Base-by-base conservation (phyloP, 2,797 vertebrate species). In the Pangasius macronema region DNA sequence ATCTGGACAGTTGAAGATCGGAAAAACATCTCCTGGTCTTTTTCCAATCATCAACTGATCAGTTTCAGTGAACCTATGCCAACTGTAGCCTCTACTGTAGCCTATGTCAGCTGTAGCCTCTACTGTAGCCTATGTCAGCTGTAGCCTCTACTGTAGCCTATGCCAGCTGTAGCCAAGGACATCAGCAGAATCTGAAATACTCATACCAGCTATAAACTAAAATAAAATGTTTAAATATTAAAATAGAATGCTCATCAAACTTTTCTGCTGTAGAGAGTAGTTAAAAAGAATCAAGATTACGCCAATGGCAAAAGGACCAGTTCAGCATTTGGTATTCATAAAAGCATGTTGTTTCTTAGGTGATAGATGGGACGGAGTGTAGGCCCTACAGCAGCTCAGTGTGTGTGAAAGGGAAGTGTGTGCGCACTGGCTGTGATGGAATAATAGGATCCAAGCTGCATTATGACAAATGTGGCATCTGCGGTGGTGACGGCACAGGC, bases 371-470 rank as follows among this genome's bases (percentile, higher is more conserved):
- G 46, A 99, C 98, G 0, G 98, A 99, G 91, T 99, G 98, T 84
- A 95, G 98, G 2, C 98, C 98, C 0, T 96, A 97, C 93, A 99
- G 98, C 92, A 98, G 98, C 90, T 99, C 98, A 0, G 96, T 99
- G 61, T 99, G 98, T 0, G 98, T 99, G 82, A 97, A 96, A 86
- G 98, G 98, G 20, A 98, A 97, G 86, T 99, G 98, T 61, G 94
- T 99, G 2, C 95, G 97, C 0, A 99, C 98, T 0, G 98, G 98
- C 77, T 99, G 98, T 0, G 98, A 99, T 0, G 96, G 97, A 87
- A 98, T 99, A 93, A 99, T 99, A 0, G 98, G 98, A 27, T 99
- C 98, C 68, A 99, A 97, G 92, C 97, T 99, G 27, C 98, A 98
- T 90, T 97, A 96, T 16, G 98, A 99, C 92, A 99, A 98, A 89